Evolutionary conservation across 2,888 invertebrate species (phyloP), one percentile per base, ranked within the genome.

Genomic region (Microctonus aethiopoides): DNA sequence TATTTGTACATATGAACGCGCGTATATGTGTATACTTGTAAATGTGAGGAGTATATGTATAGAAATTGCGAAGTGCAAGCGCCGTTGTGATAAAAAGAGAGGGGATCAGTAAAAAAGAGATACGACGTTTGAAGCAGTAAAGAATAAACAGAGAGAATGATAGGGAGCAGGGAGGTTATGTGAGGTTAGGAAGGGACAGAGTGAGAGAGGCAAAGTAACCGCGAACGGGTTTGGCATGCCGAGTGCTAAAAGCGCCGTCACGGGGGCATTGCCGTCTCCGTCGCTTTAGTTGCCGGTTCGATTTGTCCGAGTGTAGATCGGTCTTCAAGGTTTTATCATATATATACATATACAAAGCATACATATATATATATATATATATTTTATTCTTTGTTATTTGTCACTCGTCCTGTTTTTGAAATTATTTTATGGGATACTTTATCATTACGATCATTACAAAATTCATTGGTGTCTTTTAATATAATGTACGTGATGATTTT

Each of bases 211-310:
- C 7, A 29, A 7, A 68, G 54, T 62, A 63, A 72, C 71, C 72
- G 73, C 70, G 59, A 74, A 71, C 73, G 79, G 81, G 80, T 80
- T 81, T 75, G 78, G 77, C 78, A 81, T 77, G 76, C 79, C 78
- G 79, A 81, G 79, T 80, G 79, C 80, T 81, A 76, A 77, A 79
- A 77, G 77, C 77, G 72, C 77, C 78, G 79, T 78, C 80, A 77
- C 78, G 78, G 80, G 83, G 82, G 81, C 84, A 84, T 82, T 84
- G 83, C 84, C 83, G 82, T 83, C 76, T 79, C 80, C 56, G 60
- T 61, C 68, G 65, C 36, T 34, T 26, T 59, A 29, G 70, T 63
- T 51, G 68, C 66, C 29, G 39, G 54, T 46, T 61, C 41, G 34
- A 70, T 54, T 29, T 52, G 62, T 63, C 59, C 66, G 57, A 29